Evolutionary conservation across 2,113 vertebrate genomes (phyloP).

Genomic region (Scophthalmus maximus): DNA sequence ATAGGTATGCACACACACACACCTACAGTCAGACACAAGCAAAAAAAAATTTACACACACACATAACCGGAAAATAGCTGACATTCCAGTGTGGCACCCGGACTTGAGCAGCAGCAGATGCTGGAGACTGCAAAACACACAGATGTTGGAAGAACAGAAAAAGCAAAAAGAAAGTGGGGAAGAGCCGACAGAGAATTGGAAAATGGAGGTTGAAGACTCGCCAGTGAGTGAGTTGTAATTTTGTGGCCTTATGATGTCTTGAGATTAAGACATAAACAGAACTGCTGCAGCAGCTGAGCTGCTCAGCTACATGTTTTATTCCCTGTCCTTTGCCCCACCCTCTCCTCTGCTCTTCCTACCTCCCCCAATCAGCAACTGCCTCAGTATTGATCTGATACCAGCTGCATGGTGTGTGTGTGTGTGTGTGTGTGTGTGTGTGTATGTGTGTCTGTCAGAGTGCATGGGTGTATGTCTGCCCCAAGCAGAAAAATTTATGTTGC

Average conservation of each 20-base stretch:
- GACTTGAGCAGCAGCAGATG: slow-evolving; percentile 75
- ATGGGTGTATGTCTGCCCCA: slow-evolving; percentile 8
- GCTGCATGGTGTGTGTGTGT: slow-evolving; percentile 50
- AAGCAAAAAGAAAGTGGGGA: background rate
- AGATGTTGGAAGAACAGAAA: slow-evolving; percentile 65
- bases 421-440: slow-evolving; percentile 17
- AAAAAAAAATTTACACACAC: slow-evolving; percentile 11
- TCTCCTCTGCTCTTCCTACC: slow-evolving; percentile 7
- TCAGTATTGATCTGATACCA: slow-evolving; percentile 65
- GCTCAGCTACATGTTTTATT: slow-evolving; percentile 11
- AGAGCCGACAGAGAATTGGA: background rate
- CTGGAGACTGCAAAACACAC: slow-evolving; percentile 45
- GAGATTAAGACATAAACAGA: background rate
- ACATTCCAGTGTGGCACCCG: slow-evolving; percentile 76
- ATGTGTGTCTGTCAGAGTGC: slow-evolving; percentile 3
- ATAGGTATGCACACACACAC: slow-evolving; percentile 14
- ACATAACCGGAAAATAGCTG: slow-evolving; percentile 73
- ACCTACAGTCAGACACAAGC: slow-evolving; percentile 15
- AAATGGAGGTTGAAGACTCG: background rate
- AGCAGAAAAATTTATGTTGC: slow-evolving; percentile 18
- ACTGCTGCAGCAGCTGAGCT: slow-evolving; percentile 30
- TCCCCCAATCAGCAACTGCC: slow-evolving; percentile 36
- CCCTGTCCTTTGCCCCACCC: slow-evolving; percentile 8
- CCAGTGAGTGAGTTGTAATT: background rate
- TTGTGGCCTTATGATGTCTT: slow-evolving; percentile 11